phyloP scores from a whole-genome alignment of 2,113 vertebrate genomes.

The Spea bombifrons region DNA sequence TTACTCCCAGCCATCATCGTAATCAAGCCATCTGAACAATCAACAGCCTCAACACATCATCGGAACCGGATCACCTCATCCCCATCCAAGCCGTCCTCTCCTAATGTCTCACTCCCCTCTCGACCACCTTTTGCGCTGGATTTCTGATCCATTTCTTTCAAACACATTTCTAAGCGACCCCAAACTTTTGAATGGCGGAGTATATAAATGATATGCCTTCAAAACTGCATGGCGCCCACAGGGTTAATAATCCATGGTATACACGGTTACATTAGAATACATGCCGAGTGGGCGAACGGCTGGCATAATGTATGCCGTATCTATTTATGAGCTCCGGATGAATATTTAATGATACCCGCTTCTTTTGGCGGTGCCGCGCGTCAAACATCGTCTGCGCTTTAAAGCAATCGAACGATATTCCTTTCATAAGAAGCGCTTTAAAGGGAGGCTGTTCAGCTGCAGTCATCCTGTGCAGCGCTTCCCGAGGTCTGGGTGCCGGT shows the following conservation, averaged over 20 bases:
- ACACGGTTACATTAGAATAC: background rate
- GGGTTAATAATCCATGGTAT: conserved; percentile 2
- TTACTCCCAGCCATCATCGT: too few species aligned
- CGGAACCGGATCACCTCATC: too few species aligned
- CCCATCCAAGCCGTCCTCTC: too few species aligned
- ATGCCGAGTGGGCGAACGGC: conserved; percentile 23
- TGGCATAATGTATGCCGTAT: conserved; percentile 5
- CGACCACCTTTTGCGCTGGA: too few species aligned
- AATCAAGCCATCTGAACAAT: too few species aligned
- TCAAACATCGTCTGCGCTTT: conserved; percentile 22
- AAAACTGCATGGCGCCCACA: conserved; percentile 1
- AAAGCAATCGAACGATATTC: conserved; percentile 7
- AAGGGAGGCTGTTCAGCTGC: background rate
- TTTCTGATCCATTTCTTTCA: too few species aligned
- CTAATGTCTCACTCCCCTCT: too few species aligned
- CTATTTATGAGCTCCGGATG: conserved; percentile 20
- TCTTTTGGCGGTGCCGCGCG: conserved; percentile 12
- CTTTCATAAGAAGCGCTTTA: background rate
- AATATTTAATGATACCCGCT: conserved; percentile 32
- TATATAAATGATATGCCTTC: background rate
- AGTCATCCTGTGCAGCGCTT: background rate
- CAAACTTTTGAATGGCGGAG: too few species aligned
- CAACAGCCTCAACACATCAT: too few species aligned
- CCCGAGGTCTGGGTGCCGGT: background rate
- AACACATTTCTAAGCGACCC: too few species aligned